phyloP scores from a whole-genome alignment of 2,113 vertebrate genomes.

The Leptodactylus fuscus region DNA sequence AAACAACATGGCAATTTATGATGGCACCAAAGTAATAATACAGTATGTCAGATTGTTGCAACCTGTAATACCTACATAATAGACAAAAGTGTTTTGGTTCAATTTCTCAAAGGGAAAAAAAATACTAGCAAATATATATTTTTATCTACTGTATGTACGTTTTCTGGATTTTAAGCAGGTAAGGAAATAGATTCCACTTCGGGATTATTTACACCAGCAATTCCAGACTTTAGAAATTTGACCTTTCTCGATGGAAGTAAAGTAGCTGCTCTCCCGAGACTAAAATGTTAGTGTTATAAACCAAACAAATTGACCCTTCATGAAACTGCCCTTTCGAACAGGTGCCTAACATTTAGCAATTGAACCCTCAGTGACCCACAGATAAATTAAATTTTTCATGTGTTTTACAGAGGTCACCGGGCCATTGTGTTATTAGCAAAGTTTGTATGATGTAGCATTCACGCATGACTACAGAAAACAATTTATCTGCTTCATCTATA shows the following conservation, averaged over 20 bases:
- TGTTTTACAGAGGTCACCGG: slow-evolving; percentile 1
- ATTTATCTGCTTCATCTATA: background rate
- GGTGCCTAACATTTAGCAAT: slow-evolving; percentile 41
- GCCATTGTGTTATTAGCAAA: background rate
- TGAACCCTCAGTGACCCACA: slow-evolving; percentile 31
- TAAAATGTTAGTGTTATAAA: slow-evolving; percentile 50
- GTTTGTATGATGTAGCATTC: background rate
- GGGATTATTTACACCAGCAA: slow-evolving; percentile 25
- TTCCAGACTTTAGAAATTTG: background rate
- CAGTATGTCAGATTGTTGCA: background rate
- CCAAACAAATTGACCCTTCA: slow-evolving; percentile 27
- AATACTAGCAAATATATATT: too few species aligned
- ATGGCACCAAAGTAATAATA: background rate
- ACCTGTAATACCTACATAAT: background rate
- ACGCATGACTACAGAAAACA: background rate
- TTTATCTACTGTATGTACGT: too few species aligned
- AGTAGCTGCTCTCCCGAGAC: slow-evolving; percentile 12
- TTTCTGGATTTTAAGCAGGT: background rate
- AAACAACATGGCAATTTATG: background rate
- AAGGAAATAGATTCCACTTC: background rate
- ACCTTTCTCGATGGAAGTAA: slow-evolving; percentile 27
- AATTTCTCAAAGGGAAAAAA: background rate
- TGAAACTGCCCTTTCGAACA: slow-evolving; percentile 29
- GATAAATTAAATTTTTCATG: slow-evolving; percentile 29
- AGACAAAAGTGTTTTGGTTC: too few species aligned